Conservation (phyloP, 2,113 vertebrate species). For the Entosphenus tridentatus region DNA sequence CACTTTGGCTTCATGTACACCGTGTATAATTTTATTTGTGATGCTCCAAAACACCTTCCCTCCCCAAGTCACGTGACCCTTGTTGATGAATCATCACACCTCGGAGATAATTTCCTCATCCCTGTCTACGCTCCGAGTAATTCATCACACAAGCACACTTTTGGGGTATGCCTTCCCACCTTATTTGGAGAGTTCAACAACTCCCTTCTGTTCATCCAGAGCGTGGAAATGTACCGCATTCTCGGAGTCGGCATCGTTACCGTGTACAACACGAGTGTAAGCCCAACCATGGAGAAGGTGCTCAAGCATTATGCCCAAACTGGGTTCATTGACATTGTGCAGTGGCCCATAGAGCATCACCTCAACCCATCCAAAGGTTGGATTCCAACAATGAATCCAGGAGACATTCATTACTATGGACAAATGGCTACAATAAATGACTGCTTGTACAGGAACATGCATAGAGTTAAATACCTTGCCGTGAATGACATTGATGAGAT, state of each 20-base stretch:
- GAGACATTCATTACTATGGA: constrained; percentile 14
- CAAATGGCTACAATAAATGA: constrained; percentile 13
- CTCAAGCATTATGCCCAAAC: constrained; percentile 8
- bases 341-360: constrained; percentile 9
- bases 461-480: constrained; percentile 8
- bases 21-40: constrained; percentile 1
- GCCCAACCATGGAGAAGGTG: constrained; percentile 14
- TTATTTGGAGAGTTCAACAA: constrained; percentile 36
- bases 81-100: not conserved
- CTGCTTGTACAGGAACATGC: constrained; percentile 14
- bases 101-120: not conserved
- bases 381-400: not conserved
- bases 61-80: not conserved
- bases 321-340: constrained; percentile 9
- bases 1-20: not conserved
- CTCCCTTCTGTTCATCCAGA: constrained; percentile 32
- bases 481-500: constrained; percentile 12
- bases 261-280: constrained; percentile 39
- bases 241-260: constrained; percentile 28
- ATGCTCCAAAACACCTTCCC: not conserved
- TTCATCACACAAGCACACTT: constrained; percentile 14
- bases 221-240: constrained; percentile 38
- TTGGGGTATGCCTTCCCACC: constrained; percentile 36
- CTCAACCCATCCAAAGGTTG: constrained; percentile 4
- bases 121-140: not conserved